Evolutionary conservation across 2,888 invertebrate genomes (phyloP), one percentile per base, ranked within the genome.

Genomic region (Therioaphis trifolii): DNA sequence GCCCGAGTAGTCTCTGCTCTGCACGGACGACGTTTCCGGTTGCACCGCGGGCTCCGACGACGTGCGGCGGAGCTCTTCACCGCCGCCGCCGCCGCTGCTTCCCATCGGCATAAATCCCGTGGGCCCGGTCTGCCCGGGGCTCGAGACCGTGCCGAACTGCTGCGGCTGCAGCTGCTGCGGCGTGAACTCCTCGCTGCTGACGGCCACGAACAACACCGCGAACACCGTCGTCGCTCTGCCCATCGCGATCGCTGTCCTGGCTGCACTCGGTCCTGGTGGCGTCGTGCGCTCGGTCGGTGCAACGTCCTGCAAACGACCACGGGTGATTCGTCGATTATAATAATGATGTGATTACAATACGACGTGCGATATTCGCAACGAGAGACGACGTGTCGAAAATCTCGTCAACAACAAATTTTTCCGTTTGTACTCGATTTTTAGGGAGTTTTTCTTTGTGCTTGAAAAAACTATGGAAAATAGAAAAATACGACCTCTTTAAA

Each of bases 1-100:
- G 2, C 80, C 82, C 18, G 82, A 82, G 24, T 82, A 82, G 35
- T 82, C 82, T 24, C 82, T 61, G 61, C 82, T 82, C 7, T 82
- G 82, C 4, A 74, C 72, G 11, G 82, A 82, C 14, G 82, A 82
- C 21, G 82, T 74, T 74, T 82, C 82, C 0, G 61, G 52, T n/a
- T n/a, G n/a, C 35, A 7, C 35, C 11, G 35, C 4, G 4, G n/a
- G 80, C 1, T 4, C 14, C 58, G 14, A n/a, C n/a, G 78, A 12
- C 11, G 68, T 12, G 2, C 52, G 66, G 4, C 52, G 52, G 4
- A 40, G 29, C 15, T 55, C 52, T 14, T 69, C 35, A 7, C 35
- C 35, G 35, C 35, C 35, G 35, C 35, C 35, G 35, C 35, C 35
- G 35, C 35, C 35, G 35, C 35, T 7, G 35, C 35, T 7, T 3